Conservation (phyloP, 2,888 invertebrate species). For the Alsophila aescularia region DNA sequence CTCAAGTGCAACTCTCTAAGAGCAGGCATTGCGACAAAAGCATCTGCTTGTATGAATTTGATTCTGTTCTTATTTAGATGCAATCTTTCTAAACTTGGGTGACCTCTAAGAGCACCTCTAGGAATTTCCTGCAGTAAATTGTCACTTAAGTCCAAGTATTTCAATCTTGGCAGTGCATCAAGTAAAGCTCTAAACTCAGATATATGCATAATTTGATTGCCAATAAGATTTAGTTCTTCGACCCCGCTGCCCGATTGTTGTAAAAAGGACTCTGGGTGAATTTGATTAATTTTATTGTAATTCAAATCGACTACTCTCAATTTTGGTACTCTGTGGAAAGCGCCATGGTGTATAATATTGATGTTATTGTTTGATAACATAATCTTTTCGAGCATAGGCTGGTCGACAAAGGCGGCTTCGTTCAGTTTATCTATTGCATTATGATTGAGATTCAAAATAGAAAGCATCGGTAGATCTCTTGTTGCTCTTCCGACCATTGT, state of each 20-base stretch:
- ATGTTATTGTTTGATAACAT: conserved; percentile 89
- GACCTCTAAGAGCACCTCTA: conserved; percentile 91
- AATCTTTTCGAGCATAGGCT: conserved; percentile 87
- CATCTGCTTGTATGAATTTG: conserved; percentile 89
- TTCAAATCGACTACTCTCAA: conserved; percentile 90
- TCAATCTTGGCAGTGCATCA: conserved; percentile 90
- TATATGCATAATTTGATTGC: conserved; percentile 90
- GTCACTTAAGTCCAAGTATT: conserved; percentile 90
- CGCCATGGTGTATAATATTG: conserved; percentile 90
- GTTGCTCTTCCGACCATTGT: conserved; percentile 92
- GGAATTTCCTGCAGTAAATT: conserved; percentile 91
- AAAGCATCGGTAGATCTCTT: conserved; percentile 89
- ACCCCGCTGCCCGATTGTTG: conserved; percentile 89
- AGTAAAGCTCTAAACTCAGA: conserved; percentile 89
- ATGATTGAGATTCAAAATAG: conserved; percentile 87
- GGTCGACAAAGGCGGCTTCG: conserved; percentile 92
- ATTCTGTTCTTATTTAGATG: conserved; percentile 92
- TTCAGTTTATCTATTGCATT: conserved; percentile 89
- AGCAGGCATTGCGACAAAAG: conserved; percentile 93
- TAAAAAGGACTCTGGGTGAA: conserved; percentile 93
- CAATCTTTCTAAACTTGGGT: conserved; percentile 91
- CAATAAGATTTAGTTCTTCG: conserved; percentile 90
- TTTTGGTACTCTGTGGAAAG: conserved; percentile 91
- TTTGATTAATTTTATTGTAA: conserved; percentile 89
- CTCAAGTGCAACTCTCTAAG: conserved; percentile 91